Evolutionary conservation across 2,113 vertebrate species (phyloP).

Genomic region (Tympanuchus pallidicinctus): DNA sequence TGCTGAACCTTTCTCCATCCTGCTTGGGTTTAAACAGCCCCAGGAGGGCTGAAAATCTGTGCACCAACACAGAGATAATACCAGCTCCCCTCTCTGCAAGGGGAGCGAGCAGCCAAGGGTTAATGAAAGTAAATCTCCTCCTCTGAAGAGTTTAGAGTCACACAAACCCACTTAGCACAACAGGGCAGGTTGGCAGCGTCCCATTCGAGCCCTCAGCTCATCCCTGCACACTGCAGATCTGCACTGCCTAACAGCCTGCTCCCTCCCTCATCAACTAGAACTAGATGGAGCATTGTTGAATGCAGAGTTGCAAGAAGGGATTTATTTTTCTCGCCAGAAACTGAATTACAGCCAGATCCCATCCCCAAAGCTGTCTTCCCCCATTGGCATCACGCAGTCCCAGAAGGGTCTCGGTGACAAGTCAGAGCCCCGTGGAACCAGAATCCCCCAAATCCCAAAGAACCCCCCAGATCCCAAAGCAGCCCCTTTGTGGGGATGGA

Average conservation of each 20-base stretch:
- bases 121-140: constrained; percentile 38
- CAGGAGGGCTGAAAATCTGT: neutral
- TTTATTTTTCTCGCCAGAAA: too few species aligned
- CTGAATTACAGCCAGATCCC: too few species aligned
- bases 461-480: too few species aligned
- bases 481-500: too few species aligned
- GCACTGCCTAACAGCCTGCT: neutral
- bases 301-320: neutral
- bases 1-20: constrained; percentile 40
- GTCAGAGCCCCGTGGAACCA: too few species aligned
- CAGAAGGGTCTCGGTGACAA: too few species aligned
- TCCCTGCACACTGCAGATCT: neutral
- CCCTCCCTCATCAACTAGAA: neutral
- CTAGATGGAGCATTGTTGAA: neutral
- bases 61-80: constrained; percentile 34
- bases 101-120: constrained; percentile 6
- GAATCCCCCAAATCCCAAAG: too few species aligned
- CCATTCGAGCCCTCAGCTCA: neutral
- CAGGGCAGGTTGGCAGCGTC: neutral
- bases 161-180: neutral
- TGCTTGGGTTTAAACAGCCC: constrained; percentile 46
- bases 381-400: too few species aligned
- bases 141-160: neutral
- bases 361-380: too few species aligned
- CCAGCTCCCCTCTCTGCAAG: constrained; percentile 39